A percentile compares a stretch with the other conserved stretches of the same genome.
These are phyloP conservation scores for Porites rus DNA, from an alignment of 92 coral and sea anemone species.

Conservation along the genomic window DNA sequence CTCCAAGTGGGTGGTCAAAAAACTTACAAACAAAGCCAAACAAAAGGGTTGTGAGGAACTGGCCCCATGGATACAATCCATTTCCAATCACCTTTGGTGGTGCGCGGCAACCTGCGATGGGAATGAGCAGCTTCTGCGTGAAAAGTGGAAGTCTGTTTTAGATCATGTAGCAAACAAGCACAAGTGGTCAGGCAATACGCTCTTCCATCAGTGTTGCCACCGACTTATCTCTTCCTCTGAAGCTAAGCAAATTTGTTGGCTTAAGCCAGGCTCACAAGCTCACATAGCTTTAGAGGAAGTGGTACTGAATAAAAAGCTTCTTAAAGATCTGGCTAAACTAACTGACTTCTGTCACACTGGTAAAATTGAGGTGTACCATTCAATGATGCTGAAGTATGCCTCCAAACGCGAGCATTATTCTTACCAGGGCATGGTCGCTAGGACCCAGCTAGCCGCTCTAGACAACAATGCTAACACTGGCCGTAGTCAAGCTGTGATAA, in stretches of 20 bases:
- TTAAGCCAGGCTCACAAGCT: no score
- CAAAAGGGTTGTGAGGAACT: conserved; percentile 54
- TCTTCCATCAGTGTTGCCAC: conserved; percentile 1
- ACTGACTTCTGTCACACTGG: conserved; percentile 63
- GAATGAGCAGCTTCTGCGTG: conserved; percentile 39
- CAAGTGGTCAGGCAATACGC: conserved; percentile 19
- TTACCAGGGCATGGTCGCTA: conserved; percentile 57
- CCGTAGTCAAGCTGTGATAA: neutral
- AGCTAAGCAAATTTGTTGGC: no score
- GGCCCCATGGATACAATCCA: conserved; percentile 60
- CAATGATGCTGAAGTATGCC: no score
- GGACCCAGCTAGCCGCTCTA: conserved; percentile 68
- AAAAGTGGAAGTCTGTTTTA: conserved; percentile 53
- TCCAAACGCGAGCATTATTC: conserved; percentile 34
- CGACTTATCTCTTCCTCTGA: no score
- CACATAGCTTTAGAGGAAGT: conserved; percentile 31
- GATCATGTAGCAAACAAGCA: conserved; percentile 49
- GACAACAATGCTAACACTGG: conserved; percentile 61
- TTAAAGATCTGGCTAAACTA: conserved; percentile 66
- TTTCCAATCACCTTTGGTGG: conserved; percentile 71
- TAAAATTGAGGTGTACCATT: no score
- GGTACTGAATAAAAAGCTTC: conserved; percentile 47
- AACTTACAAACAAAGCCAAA: conserved; percentile 29
- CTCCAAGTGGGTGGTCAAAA: conserved; percentile 15
- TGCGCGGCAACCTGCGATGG: conserved; percentile 63